Evolutionary conservation across 2,113 vertebrate genomes (phyloP), one percentile per base, ranked within the genome.

Genomic region (Argyrosomus japonicus): DNA sequence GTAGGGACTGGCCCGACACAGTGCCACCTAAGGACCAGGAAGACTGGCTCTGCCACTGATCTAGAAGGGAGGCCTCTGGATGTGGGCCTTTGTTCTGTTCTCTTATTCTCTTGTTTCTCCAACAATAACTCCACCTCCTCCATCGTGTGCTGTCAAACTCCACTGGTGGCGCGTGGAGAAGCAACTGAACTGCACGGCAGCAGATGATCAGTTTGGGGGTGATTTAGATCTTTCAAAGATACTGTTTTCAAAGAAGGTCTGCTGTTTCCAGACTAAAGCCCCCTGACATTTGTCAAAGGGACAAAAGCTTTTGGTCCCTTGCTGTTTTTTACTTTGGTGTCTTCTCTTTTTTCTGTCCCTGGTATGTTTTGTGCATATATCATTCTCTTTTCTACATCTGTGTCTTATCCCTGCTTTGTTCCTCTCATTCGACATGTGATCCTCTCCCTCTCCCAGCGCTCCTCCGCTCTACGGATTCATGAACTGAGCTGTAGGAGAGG

Each of bases 131-230:
- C 79, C 78, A 71, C 75, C 71, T 64, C 78, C 74, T 81, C 69
- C 70, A 53, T 82, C 67, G 45, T 74, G 45, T 75, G 88, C 86
- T 83, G 89, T 86, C 68, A 67, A 85, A 82, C 87, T 53, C 89
- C 23, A 75, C 82, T 89, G 91, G 85, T 87, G 90, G 88, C 65
- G 72, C 62, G 90, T 84, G 93, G 91, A 93, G 88, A 85, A 50
- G 71, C 40, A 67, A 79, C 84, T 85, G 77, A 88, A 90, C 89
- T 86, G 87, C 77, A 57, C 3, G 23, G 81, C 85, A 86, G 90
- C 88, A 75, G 77, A 70, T 56, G 69, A 76, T 76, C 58, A 61
- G 74, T 85, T 77, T 40, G 78, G 70, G 81, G 72, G 79, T 45
- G 68, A 79, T 57, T 65, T 57, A 72, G 63, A 91, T 82, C 75